phyloP scores from a whole-genome alignment of 2,113 vertebrate genomes.

The Recurvirostra avosetta region DNA sequence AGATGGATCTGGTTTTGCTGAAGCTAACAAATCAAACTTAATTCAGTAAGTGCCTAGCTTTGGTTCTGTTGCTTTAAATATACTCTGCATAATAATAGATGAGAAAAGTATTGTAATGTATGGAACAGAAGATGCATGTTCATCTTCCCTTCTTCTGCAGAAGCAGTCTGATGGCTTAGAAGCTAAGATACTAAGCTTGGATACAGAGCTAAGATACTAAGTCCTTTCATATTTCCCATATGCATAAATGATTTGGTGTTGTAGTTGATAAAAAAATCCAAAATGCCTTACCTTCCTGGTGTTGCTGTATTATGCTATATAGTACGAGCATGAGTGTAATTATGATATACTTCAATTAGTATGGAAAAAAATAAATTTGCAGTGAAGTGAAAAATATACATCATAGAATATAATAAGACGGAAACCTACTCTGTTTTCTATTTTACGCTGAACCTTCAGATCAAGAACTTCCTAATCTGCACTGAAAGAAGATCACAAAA shows the following conservation, averaged over 20 bases:
- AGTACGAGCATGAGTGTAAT: not conserved
- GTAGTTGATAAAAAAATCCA: not conserved
- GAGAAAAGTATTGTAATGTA: not conserved
- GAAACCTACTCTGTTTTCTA: not conserved
- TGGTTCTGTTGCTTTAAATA: not conserved
- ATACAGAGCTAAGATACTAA: not conserved
- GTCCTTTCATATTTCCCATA: not conserved
- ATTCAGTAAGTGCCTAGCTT: not conserved
- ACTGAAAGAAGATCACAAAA: slow-evolving; percentile 38
- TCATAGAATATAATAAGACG: not conserved
- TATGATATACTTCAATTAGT: not conserved
- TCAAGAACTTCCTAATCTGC: slow-evolving; percentile 14
- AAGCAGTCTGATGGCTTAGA: not conserved
- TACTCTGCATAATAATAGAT: not conserved
- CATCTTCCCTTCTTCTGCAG: not conserved
- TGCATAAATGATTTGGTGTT: not conserved
- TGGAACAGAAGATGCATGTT: not conserved
- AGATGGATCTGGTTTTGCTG: not conserved
- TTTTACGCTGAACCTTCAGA: slow-evolving; percentile 2
- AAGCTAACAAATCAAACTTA: not conserved
- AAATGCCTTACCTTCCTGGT: not conserved
- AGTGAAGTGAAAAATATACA: not conserved
- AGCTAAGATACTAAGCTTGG: not conserved
- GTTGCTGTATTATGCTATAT: not conserved
- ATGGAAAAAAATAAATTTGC: not conserved